Evolutionary conservation across 2,797 vertebrate species (phyloP), one percentile per base, ranked within the genome.

Genomic region (Gymnopithys bicolor): DNA sequence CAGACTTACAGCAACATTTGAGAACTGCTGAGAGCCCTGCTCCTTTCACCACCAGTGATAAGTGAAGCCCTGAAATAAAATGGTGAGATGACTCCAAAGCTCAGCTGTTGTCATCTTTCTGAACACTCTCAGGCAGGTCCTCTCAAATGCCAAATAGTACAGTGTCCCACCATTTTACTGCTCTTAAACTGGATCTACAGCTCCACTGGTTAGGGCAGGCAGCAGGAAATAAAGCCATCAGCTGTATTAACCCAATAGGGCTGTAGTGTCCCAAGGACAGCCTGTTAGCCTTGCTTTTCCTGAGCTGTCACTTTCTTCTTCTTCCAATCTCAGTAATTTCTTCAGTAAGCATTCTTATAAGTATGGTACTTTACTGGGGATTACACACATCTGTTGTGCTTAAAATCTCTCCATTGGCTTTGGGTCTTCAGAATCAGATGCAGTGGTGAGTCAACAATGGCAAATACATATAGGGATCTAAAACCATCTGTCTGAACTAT

Each of bases 21-120:
- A 66, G 66, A 55, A 16, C 5, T 14, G n/a, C 41, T 1, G 7
- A 0, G 7, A 32, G 48, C 13, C 11, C 21, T 16, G 5, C 8
- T 77, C 35, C 27, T 41, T 66, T 75, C 53, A 24, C 24, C 23
- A 24, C 3, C 25, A 22, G 12, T 5, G 14, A 53, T 37, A 56
- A 69, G 15, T 16, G 52, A 94, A 71, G 43, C 14, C 49, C 46
- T 70, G 35, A 49, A 70, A 62, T n/a, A 51, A 51, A 51, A 41
- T 5, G 12, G n/a, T 11, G 35, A 89, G 22, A 11, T n/a, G 32
- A 17, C 39, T 87, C 33, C 41, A n/a, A 9, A 64, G 27, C 9
- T 22, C 28, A 8, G 9, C 51, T 76, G 37, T 53, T 80, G 56
- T 23, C 37, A 11, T 43, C 58, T 63, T 90, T 68, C 68, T 30